Evolutionary conservation across 1,140 invertebrate species (phyloP).

Genomic region (Steinernema khuongi): DNA sequence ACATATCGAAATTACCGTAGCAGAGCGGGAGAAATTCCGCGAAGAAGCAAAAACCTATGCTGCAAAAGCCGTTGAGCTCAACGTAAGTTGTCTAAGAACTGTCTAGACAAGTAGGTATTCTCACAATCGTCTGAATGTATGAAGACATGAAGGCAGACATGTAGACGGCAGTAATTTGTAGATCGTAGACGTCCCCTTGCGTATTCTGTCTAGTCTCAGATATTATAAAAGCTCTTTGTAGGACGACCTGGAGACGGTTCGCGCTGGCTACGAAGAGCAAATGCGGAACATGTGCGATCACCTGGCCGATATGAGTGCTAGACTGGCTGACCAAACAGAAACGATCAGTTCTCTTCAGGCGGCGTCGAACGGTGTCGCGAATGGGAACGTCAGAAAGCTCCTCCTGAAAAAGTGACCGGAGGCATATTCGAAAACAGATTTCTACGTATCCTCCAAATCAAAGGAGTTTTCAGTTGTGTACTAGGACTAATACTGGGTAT

Average conservation of each 20-base stretch:
- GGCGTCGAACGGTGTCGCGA: background rate
- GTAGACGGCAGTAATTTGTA: no score
- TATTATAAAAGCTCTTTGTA: background rate
- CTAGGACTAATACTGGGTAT: conserved; percentile 9
- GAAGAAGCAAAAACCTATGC: background rate
- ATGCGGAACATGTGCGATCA: background rate
- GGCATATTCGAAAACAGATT: background rate
- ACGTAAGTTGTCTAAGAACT: background rate
- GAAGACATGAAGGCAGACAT: no score
- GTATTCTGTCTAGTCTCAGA: background rate
- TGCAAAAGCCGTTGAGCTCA: background rate
- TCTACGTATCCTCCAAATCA: background rate
- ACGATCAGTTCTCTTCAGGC: background rate
- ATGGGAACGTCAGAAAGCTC: background rate
- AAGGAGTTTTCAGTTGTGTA: background rate
- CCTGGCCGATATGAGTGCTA: background rate
- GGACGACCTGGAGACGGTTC: background rate
- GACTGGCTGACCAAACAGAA: background rate
- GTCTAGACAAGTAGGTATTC: no score
- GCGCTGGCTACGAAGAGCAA: background rate
- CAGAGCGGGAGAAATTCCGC: background rate
- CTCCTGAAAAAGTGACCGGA: background rate
- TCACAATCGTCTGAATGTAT: no score
- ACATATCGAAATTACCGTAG: background rate
- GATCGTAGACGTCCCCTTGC: no score